These are phyloP conservation scores for Bombus impatiens DNA, from an alignment of 1,140 invertebrate species.

Conservation along the genomic window DNA sequence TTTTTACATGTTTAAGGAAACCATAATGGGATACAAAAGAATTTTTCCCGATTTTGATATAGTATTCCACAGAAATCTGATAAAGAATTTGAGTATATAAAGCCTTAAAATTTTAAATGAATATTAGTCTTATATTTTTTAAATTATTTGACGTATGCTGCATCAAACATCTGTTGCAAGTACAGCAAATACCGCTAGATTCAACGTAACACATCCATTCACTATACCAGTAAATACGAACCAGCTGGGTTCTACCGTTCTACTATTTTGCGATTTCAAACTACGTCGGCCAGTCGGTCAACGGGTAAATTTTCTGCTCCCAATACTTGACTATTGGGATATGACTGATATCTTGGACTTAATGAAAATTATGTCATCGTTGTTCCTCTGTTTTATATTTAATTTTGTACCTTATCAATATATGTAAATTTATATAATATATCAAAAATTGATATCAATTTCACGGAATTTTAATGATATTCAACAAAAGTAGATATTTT, in stretches of 20 bases:
- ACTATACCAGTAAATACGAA: neutral
- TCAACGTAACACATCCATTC: constrained; percentile 4
- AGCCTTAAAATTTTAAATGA: too few relatives aligned
- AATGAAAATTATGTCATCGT: neutral
- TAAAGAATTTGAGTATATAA: too few relatives aligned
- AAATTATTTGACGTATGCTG: neutral
- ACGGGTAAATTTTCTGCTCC: constrained; percentile 42
- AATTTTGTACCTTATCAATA: too few relatives aligned
- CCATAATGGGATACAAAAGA: too few relatives aligned
- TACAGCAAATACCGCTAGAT: constrained; percentile 40
- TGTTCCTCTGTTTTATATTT: too few relatives aligned
- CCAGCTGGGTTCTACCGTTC: neutral
- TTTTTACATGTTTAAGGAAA: too few relatives aligned
- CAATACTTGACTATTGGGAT: neutral
- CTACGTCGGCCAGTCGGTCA: constrained; percentile 52
- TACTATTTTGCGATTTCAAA: constrained; percentile 1
- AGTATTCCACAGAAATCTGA: too few relatives aligned
- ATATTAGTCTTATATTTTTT: neutral
- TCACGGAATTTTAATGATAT: too few relatives aligned
- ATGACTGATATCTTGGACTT: neutral
- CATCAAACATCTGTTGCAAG: constrained; percentile 21
- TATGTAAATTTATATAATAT: too few relatives aligned
- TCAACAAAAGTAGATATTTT: neutral
- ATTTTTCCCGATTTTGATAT: too few relatives aligned
- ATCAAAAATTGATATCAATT: too few relatives aligned